phyloP scores from a whole-genome alignment of 1,140 invertebrate species.

The Ostrea edulis region DNA sequence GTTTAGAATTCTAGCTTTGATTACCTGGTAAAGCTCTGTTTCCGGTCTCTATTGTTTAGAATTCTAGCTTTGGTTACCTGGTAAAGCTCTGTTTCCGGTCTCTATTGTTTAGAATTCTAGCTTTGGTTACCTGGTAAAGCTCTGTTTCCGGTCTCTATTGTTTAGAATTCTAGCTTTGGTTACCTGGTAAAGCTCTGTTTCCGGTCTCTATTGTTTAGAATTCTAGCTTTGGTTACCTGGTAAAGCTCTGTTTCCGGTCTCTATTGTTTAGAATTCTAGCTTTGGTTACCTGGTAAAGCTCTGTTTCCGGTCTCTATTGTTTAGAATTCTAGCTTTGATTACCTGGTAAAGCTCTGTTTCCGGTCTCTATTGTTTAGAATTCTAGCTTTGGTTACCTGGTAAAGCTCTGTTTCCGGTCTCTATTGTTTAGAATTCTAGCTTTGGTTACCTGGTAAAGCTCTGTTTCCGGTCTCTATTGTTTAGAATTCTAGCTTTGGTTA shows the following conservation, averaged over 20 bases:
- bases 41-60: too few relatives aligned
- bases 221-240: conserved; percentile 22
- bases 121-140: conserved; percentile 13
- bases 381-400: conserved; percentile 11
- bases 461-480: too few relatives aligned
- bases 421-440: too few relatives aligned
- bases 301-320: background rate
- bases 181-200: conserved; percentile 4
- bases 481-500: too few relatives aligned
- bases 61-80: too few relatives aligned
- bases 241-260: background rate
- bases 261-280: too few relatives aligned
- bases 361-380: too few relatives aligned
- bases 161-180: too few relatives aligned
- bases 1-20: too few relatives aligned
- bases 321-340: too few relatives aligned
- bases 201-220: too few relatives aligned
- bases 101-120: too few relatives aligned
- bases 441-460: conserved; percentile 17
- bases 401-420: background rate
- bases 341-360: background rate
- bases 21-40: conserved; percentile 12
- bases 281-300: conserved; percentile 16
- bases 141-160: background rate
- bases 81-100: background rate